Evolutionary conservation across 1,140 invertebrate genomes (phyloP).

Genomic region (Camponotus pennsylvanicus): DNA sequence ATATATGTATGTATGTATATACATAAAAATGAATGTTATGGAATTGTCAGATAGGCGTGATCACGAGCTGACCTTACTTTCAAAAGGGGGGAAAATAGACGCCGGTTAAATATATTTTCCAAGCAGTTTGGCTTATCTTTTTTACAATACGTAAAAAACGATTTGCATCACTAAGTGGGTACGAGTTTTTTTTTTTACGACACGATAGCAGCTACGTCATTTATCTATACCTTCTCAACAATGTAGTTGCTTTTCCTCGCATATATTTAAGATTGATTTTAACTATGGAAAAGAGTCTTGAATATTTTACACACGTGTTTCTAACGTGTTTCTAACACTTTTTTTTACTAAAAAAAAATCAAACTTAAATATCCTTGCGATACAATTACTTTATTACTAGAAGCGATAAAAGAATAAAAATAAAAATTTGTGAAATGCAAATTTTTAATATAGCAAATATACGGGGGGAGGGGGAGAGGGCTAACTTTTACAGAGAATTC

Average conservation of each 20-base stretch:
- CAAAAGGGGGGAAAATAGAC: not conserved
- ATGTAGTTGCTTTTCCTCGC: constrained; percentile 5
- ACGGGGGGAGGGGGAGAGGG: no score
- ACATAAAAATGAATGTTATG: not conserved
- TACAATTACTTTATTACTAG: not conserved
- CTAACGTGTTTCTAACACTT: no score
- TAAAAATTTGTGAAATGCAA: not conserved
- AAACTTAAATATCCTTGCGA: not conserved
- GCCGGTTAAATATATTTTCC: constrained; percentile 20
- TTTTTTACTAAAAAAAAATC: not conserved
- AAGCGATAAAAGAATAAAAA: not conserved
- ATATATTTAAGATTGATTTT: constrained; percentile 27
- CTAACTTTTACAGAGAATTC: constrained; percentile 2
- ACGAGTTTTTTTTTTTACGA: constrained; percentile 16
- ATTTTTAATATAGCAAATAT: not conserved
- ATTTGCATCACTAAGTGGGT: constrained; percentile 44
- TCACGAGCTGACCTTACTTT: constrained; percentile 2
- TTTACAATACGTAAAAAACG: constrained; percentile 14
- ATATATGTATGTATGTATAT: not conserved
- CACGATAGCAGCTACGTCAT: not conserved
- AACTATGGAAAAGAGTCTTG: constrained; percentile 6
- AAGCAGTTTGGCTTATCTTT: constrained; percentile 32
- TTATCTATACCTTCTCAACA: constrained; percentile 48
- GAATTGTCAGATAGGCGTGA: not conserved
- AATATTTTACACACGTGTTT: not conserved